These are phyloP conservation scores for Trogon surrucura DNA, from an alignment of 2,113 vertebrate genomes.

Conservation along the genomic window DNA sequence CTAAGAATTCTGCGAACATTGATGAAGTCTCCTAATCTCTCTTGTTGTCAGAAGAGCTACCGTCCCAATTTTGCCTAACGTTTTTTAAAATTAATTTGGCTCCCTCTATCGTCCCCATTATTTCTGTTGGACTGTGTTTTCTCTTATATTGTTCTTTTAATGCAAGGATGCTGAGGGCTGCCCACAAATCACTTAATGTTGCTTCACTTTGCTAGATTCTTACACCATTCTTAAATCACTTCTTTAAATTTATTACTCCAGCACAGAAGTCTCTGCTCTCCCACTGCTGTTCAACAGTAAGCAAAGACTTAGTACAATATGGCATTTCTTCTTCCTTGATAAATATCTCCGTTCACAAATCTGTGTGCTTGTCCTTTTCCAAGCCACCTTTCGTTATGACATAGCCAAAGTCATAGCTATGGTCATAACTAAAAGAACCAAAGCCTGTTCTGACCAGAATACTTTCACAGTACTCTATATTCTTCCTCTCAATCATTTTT, in stretches of 20 bases:
- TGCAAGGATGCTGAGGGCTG: neutral
- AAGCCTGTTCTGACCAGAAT: neutral
- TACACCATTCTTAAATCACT: neutral
- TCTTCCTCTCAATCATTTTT: neutral
- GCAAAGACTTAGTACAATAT: neutral
- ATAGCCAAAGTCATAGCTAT: too few relatives aligned
- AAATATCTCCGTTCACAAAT: neutral
- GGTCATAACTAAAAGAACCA: neutral
- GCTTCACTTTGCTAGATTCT: neutral
- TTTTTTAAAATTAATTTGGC: conserved; percentile 72
- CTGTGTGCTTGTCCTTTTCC: neutral
- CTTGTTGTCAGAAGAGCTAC: conserved; percentile 20
- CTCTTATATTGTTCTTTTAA: conserved; percentile 38
- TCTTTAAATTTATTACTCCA: neutral
- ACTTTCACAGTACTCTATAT: neutral
- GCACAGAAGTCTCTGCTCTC: neutral
- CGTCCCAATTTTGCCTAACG: conserved; percentile 16
- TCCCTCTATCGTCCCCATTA: conserved; percentile 66
- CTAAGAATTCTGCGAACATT: conserved; percentile 45
- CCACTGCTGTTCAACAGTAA: neutral
- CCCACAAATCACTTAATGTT: neutral
- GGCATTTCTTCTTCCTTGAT: neutral
- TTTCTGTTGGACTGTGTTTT: neutral
- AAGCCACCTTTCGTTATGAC: neutral
- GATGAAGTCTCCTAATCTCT: conserved; percentile 40